Evolutionary conservation across 2,888 invertebrate species (phyloP).

Genomic region (Uropetala carovei): DNA sequence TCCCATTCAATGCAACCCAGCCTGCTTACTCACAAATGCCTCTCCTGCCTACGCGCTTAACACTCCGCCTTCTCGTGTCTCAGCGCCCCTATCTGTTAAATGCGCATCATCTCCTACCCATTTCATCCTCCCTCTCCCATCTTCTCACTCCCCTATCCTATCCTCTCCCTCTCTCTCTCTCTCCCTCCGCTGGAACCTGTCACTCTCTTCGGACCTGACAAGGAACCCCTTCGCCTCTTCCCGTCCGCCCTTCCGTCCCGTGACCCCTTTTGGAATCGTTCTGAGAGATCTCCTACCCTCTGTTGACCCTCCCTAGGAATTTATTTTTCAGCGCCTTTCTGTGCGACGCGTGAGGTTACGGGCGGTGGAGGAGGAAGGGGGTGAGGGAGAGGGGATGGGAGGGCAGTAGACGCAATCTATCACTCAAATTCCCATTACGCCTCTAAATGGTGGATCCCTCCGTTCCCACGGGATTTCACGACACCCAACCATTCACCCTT

Average conservation of each 20-base stretch:
- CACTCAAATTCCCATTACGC: slow-evolving; percentile 51
- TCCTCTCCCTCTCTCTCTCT: neutral
- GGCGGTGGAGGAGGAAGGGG: neutral
- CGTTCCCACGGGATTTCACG: slow-evolving; percentile 30
- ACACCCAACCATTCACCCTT: neutral
- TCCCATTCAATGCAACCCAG: neutral
- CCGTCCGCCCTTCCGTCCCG: neutral
- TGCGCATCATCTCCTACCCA: slow-evolving; percentile 25
- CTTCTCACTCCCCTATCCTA: neutral
- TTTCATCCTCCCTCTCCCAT: neutral
- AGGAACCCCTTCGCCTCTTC: neutral
- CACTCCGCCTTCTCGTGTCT: neutral
- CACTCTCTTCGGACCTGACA: slow-evolving; percentile 20
- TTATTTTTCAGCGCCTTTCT: slow-evolving; percentile 49
- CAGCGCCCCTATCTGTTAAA: neutral
- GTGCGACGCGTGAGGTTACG: slow-evolving; percentile 21
- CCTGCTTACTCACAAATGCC: neutral
- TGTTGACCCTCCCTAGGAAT: slow-evolving; percentile 43
- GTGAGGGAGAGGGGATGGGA: neutral
- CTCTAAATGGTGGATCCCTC: slow-evolving; percentile 14
- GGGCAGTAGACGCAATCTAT: slow-evolving; percentile 43
- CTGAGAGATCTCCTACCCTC: neutral
- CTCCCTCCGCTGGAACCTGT: slow-evolving; percentile 25
- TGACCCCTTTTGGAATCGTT: neutral
- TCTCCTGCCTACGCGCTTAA: neutral